A percentile compares a stretch with the other conserved stretches of the same genome.
These are phyloP conservation scores for Mythimna impura DNA, from an alignment of 2,888 invertebrate genomes.

Conservation along the genomic window DNA sequence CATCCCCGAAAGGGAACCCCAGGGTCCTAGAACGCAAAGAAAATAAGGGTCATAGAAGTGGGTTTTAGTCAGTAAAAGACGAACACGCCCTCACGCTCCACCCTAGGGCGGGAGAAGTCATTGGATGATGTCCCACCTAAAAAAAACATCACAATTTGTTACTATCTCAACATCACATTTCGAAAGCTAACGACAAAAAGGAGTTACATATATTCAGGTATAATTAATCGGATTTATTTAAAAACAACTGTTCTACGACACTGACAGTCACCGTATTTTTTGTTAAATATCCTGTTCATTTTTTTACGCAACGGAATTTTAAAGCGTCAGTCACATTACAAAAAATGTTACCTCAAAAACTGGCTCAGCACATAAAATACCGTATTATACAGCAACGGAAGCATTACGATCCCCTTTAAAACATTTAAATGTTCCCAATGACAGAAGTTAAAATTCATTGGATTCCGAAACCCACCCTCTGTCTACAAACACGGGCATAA, in stretches of 20 bases:
- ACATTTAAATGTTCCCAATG: slow-evolving; percentile 83
- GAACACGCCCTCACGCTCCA: no score
- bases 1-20: no score
- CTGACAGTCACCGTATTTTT: slow-evolving; percentile 30
- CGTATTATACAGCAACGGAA: slow-evolving; percentile 71
- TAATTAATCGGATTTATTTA: slow-evolving; percentile 30
- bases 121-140: no score
- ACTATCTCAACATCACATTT: background rate
- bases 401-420: slow-evolving; percentile 77
- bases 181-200: background rate
- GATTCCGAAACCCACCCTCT: slow-evolving; percentile 82
- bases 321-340: slow-evolving; percentile 34
- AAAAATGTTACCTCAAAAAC: slow-evolving; percentile 51
- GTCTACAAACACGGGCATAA: slow-evolving; percentile 82
- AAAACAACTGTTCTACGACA: slow-evolving; percentile 39
- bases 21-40: no score
- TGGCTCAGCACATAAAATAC: slow-evolving; percentile 60
- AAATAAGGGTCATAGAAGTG: no score
- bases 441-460: slow-evolving; percentile 86
- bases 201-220: background rate
- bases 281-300: slow-evolving; percentile 54
- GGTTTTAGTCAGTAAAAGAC: no score
- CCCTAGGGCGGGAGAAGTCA: no score
- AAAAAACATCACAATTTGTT: background rate
- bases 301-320: slow-evolving; percentile 60